Evolutionary conservation across 2,797 vertebrate genomes (phyloP).

Genomic region (Dendrocincla fuliginosa): DNA sequence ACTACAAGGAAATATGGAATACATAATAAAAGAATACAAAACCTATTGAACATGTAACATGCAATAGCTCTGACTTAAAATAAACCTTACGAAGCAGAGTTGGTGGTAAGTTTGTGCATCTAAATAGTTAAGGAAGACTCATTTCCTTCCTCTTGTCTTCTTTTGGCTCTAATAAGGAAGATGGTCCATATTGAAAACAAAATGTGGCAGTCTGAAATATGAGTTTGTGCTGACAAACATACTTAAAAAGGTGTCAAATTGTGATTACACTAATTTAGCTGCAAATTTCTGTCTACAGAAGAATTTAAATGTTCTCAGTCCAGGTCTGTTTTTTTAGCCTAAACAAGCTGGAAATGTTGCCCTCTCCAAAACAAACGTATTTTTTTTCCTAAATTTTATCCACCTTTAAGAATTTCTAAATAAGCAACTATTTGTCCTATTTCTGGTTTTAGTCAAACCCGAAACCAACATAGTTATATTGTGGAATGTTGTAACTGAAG

Average conservation of each 20-base stretch:
- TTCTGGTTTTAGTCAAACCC: constrained; percentile 30
- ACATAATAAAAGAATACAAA: background rate
- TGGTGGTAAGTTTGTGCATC: background rate
- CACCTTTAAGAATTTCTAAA: constrained; percentile 18
- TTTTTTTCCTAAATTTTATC: background rate
- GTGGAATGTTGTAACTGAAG: background rate
- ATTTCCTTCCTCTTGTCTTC: background rate
- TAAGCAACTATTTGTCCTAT: constrained; percentile 13
- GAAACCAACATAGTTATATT: background rate
- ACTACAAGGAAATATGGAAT: background rate
- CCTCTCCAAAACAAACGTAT: constrained; percentile 18
- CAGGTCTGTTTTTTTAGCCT: background rate
- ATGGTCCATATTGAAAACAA: background rate
- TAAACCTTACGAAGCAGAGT: background rate
- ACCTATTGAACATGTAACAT: background rate
- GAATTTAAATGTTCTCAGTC: background rate
- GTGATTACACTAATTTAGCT: background rate
- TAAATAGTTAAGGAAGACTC: background rate
- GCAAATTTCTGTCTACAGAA: constrained; percentile 8
- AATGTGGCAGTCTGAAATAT: background rate
- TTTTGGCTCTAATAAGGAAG: background rate
- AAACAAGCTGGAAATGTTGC: background rate
- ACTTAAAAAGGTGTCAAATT: background rate
- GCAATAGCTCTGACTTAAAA: background rate
- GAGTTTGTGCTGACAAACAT: background rate